Conservation (phyloP, 2,113 vertebrate genomes). For the Tetrao urogallus region DNA sequence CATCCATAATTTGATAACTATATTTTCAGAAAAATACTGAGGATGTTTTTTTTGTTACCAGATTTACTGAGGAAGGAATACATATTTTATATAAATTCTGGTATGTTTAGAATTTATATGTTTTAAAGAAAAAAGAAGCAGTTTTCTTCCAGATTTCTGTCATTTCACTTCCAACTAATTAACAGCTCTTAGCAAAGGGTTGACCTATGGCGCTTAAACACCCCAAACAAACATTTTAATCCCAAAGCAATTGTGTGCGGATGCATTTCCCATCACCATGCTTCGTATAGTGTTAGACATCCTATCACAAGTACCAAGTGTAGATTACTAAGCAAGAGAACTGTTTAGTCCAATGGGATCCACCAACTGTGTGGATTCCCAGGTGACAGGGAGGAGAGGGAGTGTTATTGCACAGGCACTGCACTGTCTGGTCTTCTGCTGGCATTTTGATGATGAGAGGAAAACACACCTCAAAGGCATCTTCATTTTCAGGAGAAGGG, state of each 20-base stretch:
- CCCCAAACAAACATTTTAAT: background rate
- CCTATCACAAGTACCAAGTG: background rate
- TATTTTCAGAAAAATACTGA: background rate
- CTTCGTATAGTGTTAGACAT: background rate
- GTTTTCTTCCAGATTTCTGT: background rate
- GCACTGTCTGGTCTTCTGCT: background rate
- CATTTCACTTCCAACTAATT: background rate
- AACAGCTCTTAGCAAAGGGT: background rate
- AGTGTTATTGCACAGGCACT: background rate
- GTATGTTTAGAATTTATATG: background rate
- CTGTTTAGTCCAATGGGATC: background rate
- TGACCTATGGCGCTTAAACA: background rate
- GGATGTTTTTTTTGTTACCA: background rate
- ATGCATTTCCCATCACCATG: background rate
- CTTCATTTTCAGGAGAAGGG: background rate
- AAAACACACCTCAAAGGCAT: background rate
- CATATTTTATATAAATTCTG: background rate
- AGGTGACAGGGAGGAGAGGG: background rate
- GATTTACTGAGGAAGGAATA: background rate
- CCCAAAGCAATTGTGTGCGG: background rate
- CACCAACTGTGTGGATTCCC: background rate
- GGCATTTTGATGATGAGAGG: background rate
- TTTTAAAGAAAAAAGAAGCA: background rate
- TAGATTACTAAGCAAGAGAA: background rate
- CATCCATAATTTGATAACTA: background rate